Base-by-base conservation (phyloP, 2,888 invertebrate genomes). In the Pseudeuparius sepicola region DNA sequence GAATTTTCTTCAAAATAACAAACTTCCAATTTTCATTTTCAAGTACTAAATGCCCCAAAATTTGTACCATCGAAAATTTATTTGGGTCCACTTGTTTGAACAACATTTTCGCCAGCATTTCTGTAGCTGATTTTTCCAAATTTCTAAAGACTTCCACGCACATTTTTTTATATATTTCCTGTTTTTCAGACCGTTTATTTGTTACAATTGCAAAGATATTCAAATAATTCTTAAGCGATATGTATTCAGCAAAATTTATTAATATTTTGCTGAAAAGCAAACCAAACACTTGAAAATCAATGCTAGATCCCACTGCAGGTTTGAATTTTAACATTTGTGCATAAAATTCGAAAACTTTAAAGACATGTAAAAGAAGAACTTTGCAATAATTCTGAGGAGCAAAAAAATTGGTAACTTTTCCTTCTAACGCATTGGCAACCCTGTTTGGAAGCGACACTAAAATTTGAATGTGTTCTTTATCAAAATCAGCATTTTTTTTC, bases 361-460 rank as follows among this genome's bases (percentile, higher is more conserved):
- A 47, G 3, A 80, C 55, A 46, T 80, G 77, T 40, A 70, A 69
- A 14, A 73, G 58, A 1, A 85, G 48, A 25, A 72, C 57, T 33
- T 67, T 71, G 0, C 72, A 64, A 54, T 71, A 84, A 13, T 63
- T 64, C 10, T 68, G 63, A 1, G 70, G 63, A 0, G 67, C 59
- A 51, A 80, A 83, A 11, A 68, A 63, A 38, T 67, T 64, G 0
- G 75, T 71, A 4, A 73, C 63, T 16, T 70, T 61, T 2, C 61
- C 63, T 40, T 73, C 61, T 15, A 76, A 47, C 46, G 67, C 68
- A 52, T 88, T 88, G 5, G 83, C 80, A 24, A 86, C 62, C 44
- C 78, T 64, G 48, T 67, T 74, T 0, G 87, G 85, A 31, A 87
- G 48, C 2, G 80, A 78, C 4, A 74, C 61, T 32, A 85, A 48